A percentile compares a stretch with the other conserved stretches of the same genome.
Conservation (phyloP, 2,888 invertebrate genomes). For the Trissolcus japonicus region DNA sequence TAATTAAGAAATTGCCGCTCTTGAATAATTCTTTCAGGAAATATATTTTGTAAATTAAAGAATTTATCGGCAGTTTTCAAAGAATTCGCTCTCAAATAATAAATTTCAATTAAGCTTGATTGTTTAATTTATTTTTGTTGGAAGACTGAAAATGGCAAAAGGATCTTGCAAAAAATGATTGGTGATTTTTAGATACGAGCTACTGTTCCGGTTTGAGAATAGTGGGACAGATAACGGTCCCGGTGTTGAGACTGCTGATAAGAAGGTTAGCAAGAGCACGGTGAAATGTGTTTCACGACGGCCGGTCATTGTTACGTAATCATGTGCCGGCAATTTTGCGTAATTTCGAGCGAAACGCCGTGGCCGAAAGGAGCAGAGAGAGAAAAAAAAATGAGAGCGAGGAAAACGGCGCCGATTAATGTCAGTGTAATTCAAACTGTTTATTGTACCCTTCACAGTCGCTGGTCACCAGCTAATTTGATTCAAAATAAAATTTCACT, state of each 20-base stretch:
- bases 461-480: too few relatives aligned
- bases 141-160: too few relatives aligned
- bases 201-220: slow-evolving; percentile 57
- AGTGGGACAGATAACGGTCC: slow-evolving; percentile 58
- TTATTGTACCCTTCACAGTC: not conserved
- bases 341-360: slow-evolving; percentile 18
- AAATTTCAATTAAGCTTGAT: too few relatives aligned
- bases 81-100: too few relatives aligned
- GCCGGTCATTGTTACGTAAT: slow-evolving; percentile 42
- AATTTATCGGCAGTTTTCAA: too few relatives aligned
- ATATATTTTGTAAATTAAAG: too few relatives aligned
- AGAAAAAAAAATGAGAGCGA: slow-evolving; percentile 23
- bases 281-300: slow-evolving; percentile 32
- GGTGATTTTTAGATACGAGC: slow-evolving; percentile 40
- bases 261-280: slow-evolving; percentile 44
- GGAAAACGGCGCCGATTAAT: slow-evolving; percentile 21
- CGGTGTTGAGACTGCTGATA: slow-evolving; percentile 44
- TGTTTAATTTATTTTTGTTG: too few relatives aligned
- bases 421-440: slow-evolving; percentile 15
- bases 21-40: too few relatives aligned
- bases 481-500: too few relatives aligned
- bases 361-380: slow-evolving; percentile 7
- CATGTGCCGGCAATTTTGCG: slow-evolving; percentile 32
- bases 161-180: too few relatives aligned
- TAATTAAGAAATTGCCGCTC: too few relatives aligned